Evolutionary conservation across 35 echinoderm and acorn worm species (phyloP).

Genomic region (Patiria miniata): DNA sequence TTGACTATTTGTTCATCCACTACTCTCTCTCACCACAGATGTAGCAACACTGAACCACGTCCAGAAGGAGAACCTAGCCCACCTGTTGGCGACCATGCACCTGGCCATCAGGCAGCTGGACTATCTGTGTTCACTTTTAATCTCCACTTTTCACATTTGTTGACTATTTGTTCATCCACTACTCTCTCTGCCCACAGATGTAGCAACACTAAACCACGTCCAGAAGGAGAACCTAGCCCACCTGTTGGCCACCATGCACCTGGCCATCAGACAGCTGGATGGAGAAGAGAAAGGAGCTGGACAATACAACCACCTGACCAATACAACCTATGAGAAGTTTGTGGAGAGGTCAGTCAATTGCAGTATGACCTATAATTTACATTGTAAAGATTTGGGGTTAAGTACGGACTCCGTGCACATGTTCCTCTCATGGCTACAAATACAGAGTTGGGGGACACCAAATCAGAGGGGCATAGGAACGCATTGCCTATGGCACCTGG

Average conservation of each 20-base stretch:
- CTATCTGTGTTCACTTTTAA: no score
- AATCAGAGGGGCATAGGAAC: no score
- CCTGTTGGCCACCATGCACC: slow-evolving; percentile 91
- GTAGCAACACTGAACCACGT: slow-evolving; percentile 55
- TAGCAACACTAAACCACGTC: slow-evolving; percentile 59
- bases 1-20: no score
- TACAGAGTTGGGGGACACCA: no score
- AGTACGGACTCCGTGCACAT: no score
- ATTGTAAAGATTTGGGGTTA: no score
- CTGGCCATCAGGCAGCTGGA: background rate
- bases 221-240: slow-evolving; percentile 98
- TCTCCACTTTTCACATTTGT: no score
- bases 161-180: background rate
- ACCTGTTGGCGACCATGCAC: slow-evolving; percentile 68
- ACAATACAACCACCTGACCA: slow-evolving; percentile 83
- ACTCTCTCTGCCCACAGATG: slow-evolving; percentile 30
- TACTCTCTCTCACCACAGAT: slow-evolving; percentile 24
- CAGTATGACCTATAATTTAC: no score
- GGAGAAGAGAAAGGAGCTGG: slow-evolving; percentile 83
- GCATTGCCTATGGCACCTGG: no score
- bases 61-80: no score
- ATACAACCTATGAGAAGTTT: slow-evolving; percentile 96
- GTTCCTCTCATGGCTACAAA: no score
- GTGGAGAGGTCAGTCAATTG: slow-evolving; percentile 74
- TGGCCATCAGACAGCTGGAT: slow-evolving; percentile 91